Conservation (phyloP, 1,140 invertebrate species). For the Zaprionus taronus region DNA sequence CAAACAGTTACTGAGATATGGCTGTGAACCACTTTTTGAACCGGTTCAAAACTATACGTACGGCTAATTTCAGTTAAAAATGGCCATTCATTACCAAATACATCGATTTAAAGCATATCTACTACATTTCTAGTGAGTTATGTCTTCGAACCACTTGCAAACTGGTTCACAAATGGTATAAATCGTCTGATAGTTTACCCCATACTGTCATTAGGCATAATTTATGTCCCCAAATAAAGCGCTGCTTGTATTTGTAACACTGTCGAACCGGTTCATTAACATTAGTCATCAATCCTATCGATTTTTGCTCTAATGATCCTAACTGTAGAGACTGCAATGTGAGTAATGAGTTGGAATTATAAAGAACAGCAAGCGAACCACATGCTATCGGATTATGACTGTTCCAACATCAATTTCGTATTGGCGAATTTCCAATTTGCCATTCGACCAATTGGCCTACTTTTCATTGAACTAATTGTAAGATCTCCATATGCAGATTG, state of each 20-base stretch:
- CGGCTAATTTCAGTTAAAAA: background rate
- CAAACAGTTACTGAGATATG: background rate
- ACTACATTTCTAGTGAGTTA: background rate
- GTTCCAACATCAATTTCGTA: constrained; percentile 2
- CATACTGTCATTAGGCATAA: background rate
- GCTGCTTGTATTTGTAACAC: background rate
- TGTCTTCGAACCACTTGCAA: background rate
- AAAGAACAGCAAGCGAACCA: background rate
- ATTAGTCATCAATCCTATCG: background rate
- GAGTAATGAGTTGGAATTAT: constrained; percentile 1
- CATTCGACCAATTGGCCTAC: constrained; percentile 11
- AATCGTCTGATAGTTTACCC: background rate
- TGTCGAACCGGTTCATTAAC: background rate
- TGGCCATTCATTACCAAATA: no score
- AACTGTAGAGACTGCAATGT: background rate
- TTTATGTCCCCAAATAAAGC: background rate
- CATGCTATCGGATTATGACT: constrained; percentile 13
- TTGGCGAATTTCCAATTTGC: constrained; percentile 7
- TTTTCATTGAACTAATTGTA: constrained; percentile 19
- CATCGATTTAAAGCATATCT: background rate
- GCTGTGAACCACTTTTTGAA: background rate
- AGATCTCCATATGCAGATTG: constrained; percentile 12
- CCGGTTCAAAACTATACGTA: background rate
- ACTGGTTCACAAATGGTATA: background rate
- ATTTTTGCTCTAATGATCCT: background rate